Evolutionary conservation across 2,797 vertebrate genomes (phyloP), one percentile per base, ranked within the genome.

Genomic region (Microctenopoma steveboyesi): DNA sequence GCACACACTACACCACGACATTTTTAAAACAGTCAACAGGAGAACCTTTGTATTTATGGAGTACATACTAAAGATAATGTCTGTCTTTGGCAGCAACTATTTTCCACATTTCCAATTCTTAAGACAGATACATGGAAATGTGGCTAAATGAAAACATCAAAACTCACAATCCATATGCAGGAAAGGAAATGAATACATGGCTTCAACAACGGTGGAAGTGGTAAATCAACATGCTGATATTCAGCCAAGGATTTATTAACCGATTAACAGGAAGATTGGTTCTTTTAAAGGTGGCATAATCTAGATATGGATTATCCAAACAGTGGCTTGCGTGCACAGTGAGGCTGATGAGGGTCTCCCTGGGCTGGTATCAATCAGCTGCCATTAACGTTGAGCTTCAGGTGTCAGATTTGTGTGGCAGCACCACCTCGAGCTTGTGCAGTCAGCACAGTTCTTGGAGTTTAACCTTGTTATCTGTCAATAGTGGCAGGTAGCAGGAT

Each of bases 391-490:
- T 51, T 86, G 73, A 77, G 72, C 79, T 85, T 91, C 83, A 88
- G 60, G 76, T 90, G 87, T 92, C 93, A 91, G 75, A 88, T 89
- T 73, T 87, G 79, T 72, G 82, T 76, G 59, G 64, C 76, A 57
- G 52, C 74, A 72, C 70, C 73, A 80, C 66, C 69, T 75, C 69
- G 71, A 79, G 78, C 79, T 35, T 54, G 58, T 75, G 71, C 77
- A 83, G 86, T 90, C 91, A 84, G 83, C 86, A 74, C 59, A 37
- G 82, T 77, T 88, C 81, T 72, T 76, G 22, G 72, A 84, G 79
- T 88, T 89, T 92, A 92, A 91, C 91, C 89, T 89, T 87, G 86
- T 90, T 89, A 87, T 91, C 86, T 83, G 89, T 90, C 91, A 91
- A 86, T 81, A 85, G 74, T 78, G 84, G 65, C 65, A 79, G 74